Evolutionary conservation across 2,113 vertebrate genomes (phyloP).

Genomic region (Gadus chalcogrammus): DNA sequence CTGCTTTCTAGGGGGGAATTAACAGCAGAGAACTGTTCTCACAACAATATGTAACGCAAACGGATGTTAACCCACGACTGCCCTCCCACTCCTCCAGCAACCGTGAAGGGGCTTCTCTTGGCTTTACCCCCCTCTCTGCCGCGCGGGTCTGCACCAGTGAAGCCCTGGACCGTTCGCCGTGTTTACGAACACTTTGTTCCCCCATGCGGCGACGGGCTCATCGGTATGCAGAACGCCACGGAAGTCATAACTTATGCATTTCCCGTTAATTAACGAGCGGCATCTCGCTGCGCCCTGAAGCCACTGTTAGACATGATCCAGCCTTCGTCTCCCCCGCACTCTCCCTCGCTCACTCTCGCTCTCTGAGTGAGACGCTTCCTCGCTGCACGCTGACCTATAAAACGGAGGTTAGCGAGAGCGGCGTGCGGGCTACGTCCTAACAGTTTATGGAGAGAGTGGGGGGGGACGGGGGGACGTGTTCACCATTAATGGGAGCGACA

Average conservation of each 20-base stretch:
- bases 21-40: too few species aligned
- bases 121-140: background rate
- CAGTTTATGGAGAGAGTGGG: conserved; percentile 22
- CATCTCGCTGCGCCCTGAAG: conserved; percentile 55
- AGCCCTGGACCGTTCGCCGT: conserved; percentile 23
- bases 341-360: conserved; percentile 6
- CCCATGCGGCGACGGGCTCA: conserved; percentile 35
- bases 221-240: conserved; percentile 59
- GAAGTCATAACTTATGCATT: conserved; percentile 69
- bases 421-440: conserved; percentile 21
- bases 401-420: conserved; percentile 42
- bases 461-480: conserved; percentile 5
- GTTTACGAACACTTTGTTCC: conserved; percentile 28
- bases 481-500: conserved; percentile 19
- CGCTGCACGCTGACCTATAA: conserved; percentile 36
- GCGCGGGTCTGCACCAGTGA: conserved; percentile 12
- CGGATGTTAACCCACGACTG: too few species aligned
- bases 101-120: too few species aligned
- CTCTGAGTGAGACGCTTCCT: conserved; percentile 33
- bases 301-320: conserved; percentile 55
- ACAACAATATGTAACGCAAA: too few species aligned
- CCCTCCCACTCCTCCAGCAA: too few species aligned
- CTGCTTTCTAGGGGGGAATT: too few species aligned
- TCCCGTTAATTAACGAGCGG: conserved; percentile 66
- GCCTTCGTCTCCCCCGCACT: conserved; percentile 32